Base-by-base conservation (phyloP, 2,888 invertebrate species). In the Hetaerina titia region DNA sequence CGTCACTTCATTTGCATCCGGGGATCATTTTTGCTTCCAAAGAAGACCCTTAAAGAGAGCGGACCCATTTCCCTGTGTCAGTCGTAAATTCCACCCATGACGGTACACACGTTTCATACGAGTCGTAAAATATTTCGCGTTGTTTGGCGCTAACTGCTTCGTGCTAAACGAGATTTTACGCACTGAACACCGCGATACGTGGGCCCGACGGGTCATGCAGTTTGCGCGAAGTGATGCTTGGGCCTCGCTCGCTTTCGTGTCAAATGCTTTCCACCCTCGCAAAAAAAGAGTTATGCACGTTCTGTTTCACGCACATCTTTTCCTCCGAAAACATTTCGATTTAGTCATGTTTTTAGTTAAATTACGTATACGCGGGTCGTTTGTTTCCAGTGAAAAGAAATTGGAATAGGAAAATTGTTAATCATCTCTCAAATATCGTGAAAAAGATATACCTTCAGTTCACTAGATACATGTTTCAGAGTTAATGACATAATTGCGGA, bases 121-220 rank as follows among this genome's bases (percentile, higher is more conserved):
- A 11, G 81, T 31, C 81, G 81, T 81, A 81, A 81, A 81, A 81
- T 81, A 81, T 81, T 81, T n/a, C 81, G 81, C 81, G 81, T 22
- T 11, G 81, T 81, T 31, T 31, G 25, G 25, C 31, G 15, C 31
- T 31, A 81, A 81, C 81, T 81, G 81, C 31, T 81, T 31, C 31
- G 81, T 11, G 81, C 31, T 7, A 11, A 81, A 31, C 31, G 81
- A 81, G 11, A 81, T 19, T 81, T 81, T 81, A 81, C 81, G 31
- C 13, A 31, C 25, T 81, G 81, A 9, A 81, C 25, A 81, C 31
- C 31, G 81, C 81, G 31, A 31, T 13, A 5, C 5, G 22, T 31
- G 81, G 9, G 13, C n/a, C 9, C 25, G 69, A 69, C 2, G 69
- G 22, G 31, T 81, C 25, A 0, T 31, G 81, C 31, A 31, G 81